A percentile compares a stretch with the other conserved stretches of the same genome.
Conservation (phyloP, 2,113 vertebrate genomes). For the Odobenus rosmarus region DNA sequence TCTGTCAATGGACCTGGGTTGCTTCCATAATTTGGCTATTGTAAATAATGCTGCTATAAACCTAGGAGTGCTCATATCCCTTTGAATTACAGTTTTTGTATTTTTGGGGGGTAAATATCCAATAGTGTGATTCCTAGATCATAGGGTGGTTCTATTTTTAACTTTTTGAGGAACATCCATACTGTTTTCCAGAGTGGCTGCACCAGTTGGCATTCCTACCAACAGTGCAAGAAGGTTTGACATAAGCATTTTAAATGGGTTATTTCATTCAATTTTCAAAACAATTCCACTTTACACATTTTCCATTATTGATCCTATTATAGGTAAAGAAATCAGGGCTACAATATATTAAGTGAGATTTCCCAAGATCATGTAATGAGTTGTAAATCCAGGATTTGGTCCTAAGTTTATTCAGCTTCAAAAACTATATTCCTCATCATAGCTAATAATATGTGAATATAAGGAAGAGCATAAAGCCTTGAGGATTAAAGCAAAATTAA, state of each 20-base stretch:
- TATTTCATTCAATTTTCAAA: neutral
- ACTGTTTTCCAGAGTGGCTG: neutral
- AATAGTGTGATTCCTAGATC: neutral
- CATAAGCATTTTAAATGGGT: neutral
- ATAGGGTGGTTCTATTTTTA: neutral
- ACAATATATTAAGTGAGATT: neutral
- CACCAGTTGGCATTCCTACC: neutral
- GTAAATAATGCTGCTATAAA: neutral
- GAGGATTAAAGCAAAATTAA: slow-evolving; percentile 1
- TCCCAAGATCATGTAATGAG: neutral
- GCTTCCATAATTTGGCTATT: neutral
- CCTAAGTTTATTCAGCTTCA: slow-evolving; percentile 10
- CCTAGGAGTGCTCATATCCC: neutral
- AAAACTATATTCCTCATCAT: neutral
- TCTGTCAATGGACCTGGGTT: neutral
- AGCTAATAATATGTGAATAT: neutral
- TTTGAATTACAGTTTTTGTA: neutral
- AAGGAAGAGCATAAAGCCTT: neutral
- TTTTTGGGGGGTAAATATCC: neutral
- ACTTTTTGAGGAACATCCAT: neutral
- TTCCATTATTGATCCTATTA: neutral
- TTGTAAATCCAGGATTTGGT: neutral
- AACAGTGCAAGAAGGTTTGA: neutral
- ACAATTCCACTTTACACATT: neutral
- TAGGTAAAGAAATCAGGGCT: neutral